Base-by-base conservation (phyloP, 2,797 vertebrate species). In the Trachops cirrhosus region DNA sequence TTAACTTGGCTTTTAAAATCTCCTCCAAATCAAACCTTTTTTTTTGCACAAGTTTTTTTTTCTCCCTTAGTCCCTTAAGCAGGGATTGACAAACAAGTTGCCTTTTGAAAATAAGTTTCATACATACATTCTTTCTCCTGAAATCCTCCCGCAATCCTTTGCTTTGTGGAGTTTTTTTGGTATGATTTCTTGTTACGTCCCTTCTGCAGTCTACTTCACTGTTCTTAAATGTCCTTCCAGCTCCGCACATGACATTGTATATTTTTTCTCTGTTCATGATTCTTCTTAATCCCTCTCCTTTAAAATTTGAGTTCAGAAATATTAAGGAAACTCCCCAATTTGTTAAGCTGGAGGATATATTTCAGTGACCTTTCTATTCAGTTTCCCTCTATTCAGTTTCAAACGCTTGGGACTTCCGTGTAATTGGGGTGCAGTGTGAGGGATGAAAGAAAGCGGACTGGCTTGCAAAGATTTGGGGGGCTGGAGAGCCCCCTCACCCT, bases 261-360 rank as follows among this genome's bases (percentile, higher is more conserved):
- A 18, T 44, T 91, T 57, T 71, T 37, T 32, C n/a, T 73, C 75
- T 88, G 41, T 37, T n/a, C 16, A 1, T 34, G 59, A 82, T 73
- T 96, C 77, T 88, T 86, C 67, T 75, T 77, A 88, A 78, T 75
- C 84, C 44, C 37, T 5, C 32, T 50, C 54, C 70, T 97, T 96
- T 62, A 85, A 86, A 46, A 84, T 29, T 48, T 14, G 62, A 96
- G 87, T 68, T 83, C 29, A 86, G 90, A 75, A 37, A 82, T 79
- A 59, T 80, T 22, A 85, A 89, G 92, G 85, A 79, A 77, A 64
- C 19, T n/a, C 74, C 73, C 90, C 64, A 21, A n/a, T 70, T 95
- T 24, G 50, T 84, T 68, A 68, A 86, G 52, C 67, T 22, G 62
- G 46, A 67, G 74, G 62, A 79, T 41, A 86, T 59, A 80, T 94